Evolutionary conservation across 1,140 invertebrate genomes (phyloP).

Genomic region (Ostrea edulis): DNA sequence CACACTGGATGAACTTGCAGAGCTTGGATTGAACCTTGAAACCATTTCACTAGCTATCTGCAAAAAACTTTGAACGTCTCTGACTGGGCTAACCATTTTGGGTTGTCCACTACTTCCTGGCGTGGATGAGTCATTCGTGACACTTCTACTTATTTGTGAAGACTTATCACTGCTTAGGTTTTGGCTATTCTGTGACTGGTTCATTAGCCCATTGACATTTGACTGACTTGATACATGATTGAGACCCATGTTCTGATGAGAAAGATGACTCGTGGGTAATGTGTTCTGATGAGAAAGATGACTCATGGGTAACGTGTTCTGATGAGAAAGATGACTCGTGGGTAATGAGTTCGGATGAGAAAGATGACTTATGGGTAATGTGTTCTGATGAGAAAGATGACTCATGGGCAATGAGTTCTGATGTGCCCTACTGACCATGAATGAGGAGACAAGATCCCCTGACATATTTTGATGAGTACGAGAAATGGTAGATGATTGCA

Average conservation of each 20-base stretch:
- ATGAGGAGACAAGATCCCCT: neutral
- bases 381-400: neutral
- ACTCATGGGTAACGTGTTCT: neutral
- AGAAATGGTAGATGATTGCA: neutral
- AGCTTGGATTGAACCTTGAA: neutral
- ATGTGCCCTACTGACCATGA: neutral
- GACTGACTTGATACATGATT: neutral
- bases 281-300: neutral
- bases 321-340: neutral
- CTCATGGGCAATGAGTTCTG: neutral
- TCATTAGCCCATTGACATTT: neutral
- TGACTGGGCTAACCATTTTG: neutral
- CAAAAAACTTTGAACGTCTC: neutral
- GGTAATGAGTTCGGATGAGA: neutral
- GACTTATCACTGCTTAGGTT: neutral
- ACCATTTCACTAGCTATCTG: neutral
- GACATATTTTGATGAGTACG: neutral
- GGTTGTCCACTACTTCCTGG: neutral
- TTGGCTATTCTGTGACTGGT: neutral
- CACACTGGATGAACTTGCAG: neutral
- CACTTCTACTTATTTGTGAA: neutral
- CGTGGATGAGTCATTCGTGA: neutral
- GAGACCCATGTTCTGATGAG: neutral
- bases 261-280: neutral
- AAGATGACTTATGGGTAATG: neutral